Base-by-base conservation (phyloP, 2,888 invertebrate genomes). In the Trachelus tabidus region DNA sequence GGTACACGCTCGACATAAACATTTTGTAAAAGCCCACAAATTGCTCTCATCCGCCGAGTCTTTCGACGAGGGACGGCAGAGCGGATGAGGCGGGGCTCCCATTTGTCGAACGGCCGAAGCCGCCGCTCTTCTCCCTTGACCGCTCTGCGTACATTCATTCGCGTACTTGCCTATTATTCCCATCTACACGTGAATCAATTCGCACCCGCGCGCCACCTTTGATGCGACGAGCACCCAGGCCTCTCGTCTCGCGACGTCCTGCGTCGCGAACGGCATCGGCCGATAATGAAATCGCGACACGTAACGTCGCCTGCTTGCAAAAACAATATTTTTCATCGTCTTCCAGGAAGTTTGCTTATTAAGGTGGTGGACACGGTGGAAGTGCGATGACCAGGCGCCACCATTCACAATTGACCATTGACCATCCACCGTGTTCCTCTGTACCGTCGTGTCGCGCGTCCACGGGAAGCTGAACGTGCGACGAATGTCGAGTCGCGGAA, bases 261-360 rank as follows among this genome's bases (percentile, higher is more conserved):
- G 77, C 80, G 79, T 71, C 77, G 76, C 78, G 77, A 73, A n/a
- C 68, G 75, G 37, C 56, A 31, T n/a, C 79, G 80, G 77, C 82
- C 84, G 87, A 88, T 90, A 89, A 90, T 87, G 87, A 86, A 90
- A 90, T 89, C 90, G 89, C 87, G 86, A 90, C 90, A 90, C 90
- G 90, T 90, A 88, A 86, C n/a, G 68, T 86, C 86, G 87, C 87
- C 87, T 89, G 88, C 85, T 86, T 87, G 89, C 88, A 88, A 88
- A 89, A 89, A 89, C 88, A 88, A 56, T 88, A 89, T 87, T 86
- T 87, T 86, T 88, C 90, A 89, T 88, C 85, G 86, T 85, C 85
- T 90, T 90, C 90, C 85, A 81, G 85, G 90, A 90, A 90, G 86
- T 87, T 85, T 81, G 84, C 86, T 88, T 87, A 88, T 88, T 88